These are phyloP conservation scores for Scaptomyza caliginosa DNA, from an alignment of 2,888 invertebrate species.

Conservation along the genomic window DNA sequence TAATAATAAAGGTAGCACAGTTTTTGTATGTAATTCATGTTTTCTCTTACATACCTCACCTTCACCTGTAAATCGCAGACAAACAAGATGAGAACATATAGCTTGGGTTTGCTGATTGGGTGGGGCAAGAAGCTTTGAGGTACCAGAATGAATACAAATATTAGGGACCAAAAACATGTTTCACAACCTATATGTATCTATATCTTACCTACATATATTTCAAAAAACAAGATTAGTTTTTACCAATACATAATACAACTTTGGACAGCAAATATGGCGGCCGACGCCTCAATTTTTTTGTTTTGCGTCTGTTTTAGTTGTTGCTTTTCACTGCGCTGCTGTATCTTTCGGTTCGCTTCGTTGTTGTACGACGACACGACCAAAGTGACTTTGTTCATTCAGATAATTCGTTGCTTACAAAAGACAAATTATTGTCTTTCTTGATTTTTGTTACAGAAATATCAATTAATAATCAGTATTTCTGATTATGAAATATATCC, in stretches of 20 bases:
- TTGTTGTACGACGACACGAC: slow-evolving; percentile 36
- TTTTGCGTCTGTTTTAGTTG: slow-evolving; percentile 57
- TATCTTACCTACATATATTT: slow-evolving; percentile 4
- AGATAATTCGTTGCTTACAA: slow-evolving; percentile 23
- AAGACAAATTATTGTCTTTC: slow-evolving; percentile 33
- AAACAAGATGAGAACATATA: slow-evolving; percentile 11
- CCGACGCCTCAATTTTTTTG: slow-evolving; percentile 46
- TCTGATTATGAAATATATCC: neutral
- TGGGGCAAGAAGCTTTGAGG: neutral
- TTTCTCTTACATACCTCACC: slow-evolving; percentile 4
- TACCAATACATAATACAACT: slow-evolving; percentile 26
- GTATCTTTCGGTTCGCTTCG: slow-evolving; percentile 66
- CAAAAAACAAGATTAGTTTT: slow-evolving; percentile 31
- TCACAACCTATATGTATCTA: neutral
- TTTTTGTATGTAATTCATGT: slow-evolving; percentile 16
- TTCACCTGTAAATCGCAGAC: slow-evolving; percentile 10
- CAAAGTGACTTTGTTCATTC: slow-evolving; percentile 25
- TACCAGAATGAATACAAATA: neutral
- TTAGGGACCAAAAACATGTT: neutral
- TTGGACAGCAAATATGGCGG: slow-evolving; percentile 45
- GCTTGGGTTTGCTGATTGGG: neutral
- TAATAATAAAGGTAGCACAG: slow-evolving; percentile 9
- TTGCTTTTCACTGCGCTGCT: slow-evolving; percentile 62
- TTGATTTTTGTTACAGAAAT: slow-evolving; percentile 11
- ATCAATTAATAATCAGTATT: slow-evolving; percentile 18